Conservation (phyloP, 1,140 invertebrate species). For the Cydia splendana region DNA sequence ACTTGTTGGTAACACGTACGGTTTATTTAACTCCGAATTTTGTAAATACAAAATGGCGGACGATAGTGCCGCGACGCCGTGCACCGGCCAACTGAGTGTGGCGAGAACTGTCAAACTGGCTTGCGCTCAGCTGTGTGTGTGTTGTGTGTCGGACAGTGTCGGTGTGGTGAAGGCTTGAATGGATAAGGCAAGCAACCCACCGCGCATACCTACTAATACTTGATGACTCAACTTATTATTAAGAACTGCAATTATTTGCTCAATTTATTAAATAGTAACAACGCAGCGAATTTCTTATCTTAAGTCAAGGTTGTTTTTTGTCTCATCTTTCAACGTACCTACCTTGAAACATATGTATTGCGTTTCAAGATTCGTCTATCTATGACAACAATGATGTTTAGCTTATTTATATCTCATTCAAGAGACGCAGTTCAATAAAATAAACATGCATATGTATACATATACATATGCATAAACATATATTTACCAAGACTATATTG, state of each 20-base stretch:
- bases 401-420: not conserved
- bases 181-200: constrained; percentile 27
- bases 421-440: not conserved
- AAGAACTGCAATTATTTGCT: constrained; percentile 17
- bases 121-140: constrained; percentile 52
- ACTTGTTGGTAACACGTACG: constrained; percentile 61
- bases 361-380: not conserved
- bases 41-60: constrained; percentile 59
- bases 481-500: too few species aligned
- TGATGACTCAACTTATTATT: constrained; percentile 29
- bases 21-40: constrained; percentile 63
- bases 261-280: constrained; percentile 7
- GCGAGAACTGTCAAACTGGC: constrained; percentile 68
- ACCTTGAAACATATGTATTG: constrained; percentile 3
- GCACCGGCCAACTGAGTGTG: constrained; percentile 68
- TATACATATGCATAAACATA: not conserved
- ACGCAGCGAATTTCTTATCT: constrained; percentile 7
- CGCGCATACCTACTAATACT: constrained; percentile 19
- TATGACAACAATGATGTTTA: not conserved
- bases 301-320: constrained; percentile 27
- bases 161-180: constrained; percentile 33
- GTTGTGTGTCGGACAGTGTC: too few species aligned
- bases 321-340: not conserved
- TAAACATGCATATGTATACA: not conserved
- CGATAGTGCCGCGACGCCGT: constrained; percentile 68